A percentile compares a stretch with the other conserved stretches of the same genome.
Conservation (phyloP, 2,113 vertebrate genomes). For the Dissostichus mawsoni region DNA sequence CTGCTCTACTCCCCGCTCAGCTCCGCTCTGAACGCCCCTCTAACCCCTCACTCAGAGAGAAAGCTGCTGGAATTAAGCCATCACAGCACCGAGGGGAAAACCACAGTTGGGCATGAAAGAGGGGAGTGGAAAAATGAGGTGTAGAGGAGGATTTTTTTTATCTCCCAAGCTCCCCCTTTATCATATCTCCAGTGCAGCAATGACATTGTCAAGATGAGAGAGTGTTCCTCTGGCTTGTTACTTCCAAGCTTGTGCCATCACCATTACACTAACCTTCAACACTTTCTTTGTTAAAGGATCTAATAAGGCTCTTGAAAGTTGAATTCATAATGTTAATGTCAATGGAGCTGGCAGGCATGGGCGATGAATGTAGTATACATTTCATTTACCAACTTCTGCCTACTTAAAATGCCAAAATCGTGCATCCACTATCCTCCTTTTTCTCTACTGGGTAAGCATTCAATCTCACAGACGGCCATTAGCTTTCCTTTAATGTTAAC, state of each 20-base stretch:
- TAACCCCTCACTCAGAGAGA: conserved; percentile 70
- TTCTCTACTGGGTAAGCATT: conserved; percentile 6
- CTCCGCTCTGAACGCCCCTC: conserved; percentile 53
- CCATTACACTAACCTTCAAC: conserved; percentile 61
- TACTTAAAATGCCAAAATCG: conserved; percentile 58
- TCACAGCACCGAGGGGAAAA: conserved; percentile 70
- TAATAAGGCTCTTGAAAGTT: conserved; percentile 76
- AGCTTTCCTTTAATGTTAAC: neutral
- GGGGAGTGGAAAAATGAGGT: conserved; percentile 27
- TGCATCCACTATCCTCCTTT: conserved; percentile 43
- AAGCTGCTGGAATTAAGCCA: conserved; percentile 84
- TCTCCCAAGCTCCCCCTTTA: conserved; percentile 36
- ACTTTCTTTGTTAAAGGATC: conserved; percentile 76
- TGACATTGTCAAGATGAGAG: conserved; percentile 74
- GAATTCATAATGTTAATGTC: conserved; percentile 76
- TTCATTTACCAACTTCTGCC: conserved; percentile 74
- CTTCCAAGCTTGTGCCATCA: conserved; percentile 59
- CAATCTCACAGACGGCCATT: neutral
- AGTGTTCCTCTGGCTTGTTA: conserved; percentile 55
- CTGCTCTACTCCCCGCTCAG: conserved; percentile 77
- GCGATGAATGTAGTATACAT: conserved; percentile 77
- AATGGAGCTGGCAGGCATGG: conserved; percentile 64
- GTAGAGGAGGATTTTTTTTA: conserved; percentile 17
- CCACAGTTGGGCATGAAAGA: conserved; percentile 30
- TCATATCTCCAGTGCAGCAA: conserved; percentile 48